Evolutionary conservation across 2,888 invertebrate species (phyloP), one percentile per base, ranked within the genome.

Genomic region (Agrochola circellaris): DNA sequence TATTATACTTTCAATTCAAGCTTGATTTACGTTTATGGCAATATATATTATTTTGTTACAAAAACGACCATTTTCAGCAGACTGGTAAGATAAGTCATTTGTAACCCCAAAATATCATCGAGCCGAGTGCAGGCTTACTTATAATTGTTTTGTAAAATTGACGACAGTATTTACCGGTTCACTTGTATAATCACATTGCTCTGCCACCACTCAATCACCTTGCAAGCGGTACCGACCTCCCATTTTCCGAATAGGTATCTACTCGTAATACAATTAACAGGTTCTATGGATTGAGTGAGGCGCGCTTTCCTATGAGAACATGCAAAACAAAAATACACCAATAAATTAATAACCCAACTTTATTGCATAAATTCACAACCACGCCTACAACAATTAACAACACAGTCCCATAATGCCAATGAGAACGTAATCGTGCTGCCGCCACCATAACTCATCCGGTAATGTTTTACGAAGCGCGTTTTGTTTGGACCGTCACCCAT

Each of bases 401-500:
- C 61, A 38, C 56, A 72, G 45, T 69, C 15, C 67, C 72, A 61
- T 76, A 82, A 75, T 75, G 56, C 66, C 78, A 78, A 87, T 88
- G 87, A 82, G 89, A 87, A 88, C 73, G 51, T 68, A 78, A 76
- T 84, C 67, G 73, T 61, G 77, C 73, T 71, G 86, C 79, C 56
- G 62, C 85, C 81, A 77, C 86, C 83, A 88, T 91, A 91, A 91
- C 90, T 92, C 89, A 90, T 89, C 88, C 73, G 86, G 85, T 86
- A 89, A 90, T 91, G 92, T 92, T 91, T 91, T 91, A 87, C 79
- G 85, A 83, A 81, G 73, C 79, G 84, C 91, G 93, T 94, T 94
- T 93, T 93, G 94, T 94, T 93, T 92, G 89, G 89, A 86, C 86
- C 89, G 88, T 89, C 89, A 56, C 45, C 81, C 81, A 77, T 65